Base-by-base conservation (phyloP, 2,797 vertebrate genomes). In the Molossus alvarezi region DNA sequence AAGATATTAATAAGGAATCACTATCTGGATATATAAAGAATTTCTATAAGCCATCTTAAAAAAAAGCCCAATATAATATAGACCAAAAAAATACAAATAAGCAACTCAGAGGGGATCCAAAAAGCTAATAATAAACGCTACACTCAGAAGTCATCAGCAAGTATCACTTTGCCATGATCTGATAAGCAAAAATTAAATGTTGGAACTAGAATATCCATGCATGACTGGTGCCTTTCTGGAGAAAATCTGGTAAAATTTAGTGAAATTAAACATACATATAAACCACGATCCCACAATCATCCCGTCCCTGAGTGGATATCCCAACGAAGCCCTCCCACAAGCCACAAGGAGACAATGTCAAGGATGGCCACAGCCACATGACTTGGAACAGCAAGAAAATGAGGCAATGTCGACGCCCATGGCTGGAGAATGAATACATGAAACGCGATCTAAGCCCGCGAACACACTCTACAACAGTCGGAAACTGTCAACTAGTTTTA, bases 131-230 rank as follows among this genome's bases (percentile, higher is more conserved):
- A 65, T 18, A 94, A 76, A 89, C 2, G 9, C 57, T 41, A 55
- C 6, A 53, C 18, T 82, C 57, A 58, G 55, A 51, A 64, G 45
- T 93, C 65, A 75, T 62, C 55, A 71, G 62, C 62, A 81, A 80
- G 25, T 17, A 86, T 51, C 79, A 82, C 53, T 75, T 20, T 87
- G 41, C 45, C 37, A 79, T 72, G 3, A 85, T 75, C 65, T 76
- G 76, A 62, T 51, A 92, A 97, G n/a, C 79, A 96, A 93, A 96
- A 84, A 73, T 90, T 71, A 93, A 91, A 69, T 48, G n/a, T 67
- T 91, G 72, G 20, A 67, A 96, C 89, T 14, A 91, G 33, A 91
- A 55, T 88, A 48, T 21, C 45, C 4, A 9, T n/a, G 53, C 4
- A 64, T 2, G 10, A 27, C 5, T 60, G 37, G 7, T 53, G 7